Evolutionary conservation across 2,113 vertebrate genomes (phyloP).

Genomic region (Neotragus pygmaeus): DNA sequence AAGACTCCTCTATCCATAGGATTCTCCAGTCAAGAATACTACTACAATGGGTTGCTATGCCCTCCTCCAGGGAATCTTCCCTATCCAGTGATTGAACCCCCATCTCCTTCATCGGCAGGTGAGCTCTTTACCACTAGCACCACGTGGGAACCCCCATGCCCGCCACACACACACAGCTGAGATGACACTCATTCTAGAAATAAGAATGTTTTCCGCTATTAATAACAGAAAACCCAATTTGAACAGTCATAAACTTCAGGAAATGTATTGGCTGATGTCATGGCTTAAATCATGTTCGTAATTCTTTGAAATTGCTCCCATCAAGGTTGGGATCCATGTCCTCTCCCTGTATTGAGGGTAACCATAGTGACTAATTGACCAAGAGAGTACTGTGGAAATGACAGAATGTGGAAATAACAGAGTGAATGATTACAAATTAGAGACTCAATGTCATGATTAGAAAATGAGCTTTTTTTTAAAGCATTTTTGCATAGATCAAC

Average conservation of each 20-base stretch:
- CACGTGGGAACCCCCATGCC: accelerated
- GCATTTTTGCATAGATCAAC: conserved; percentile 16
- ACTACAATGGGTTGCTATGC: neutral
- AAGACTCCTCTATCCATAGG: neutral
- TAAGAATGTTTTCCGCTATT: neutral
- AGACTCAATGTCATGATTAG: neutral
- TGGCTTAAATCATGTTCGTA: neutral
- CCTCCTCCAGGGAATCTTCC: neutral
- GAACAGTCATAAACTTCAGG: neutral
- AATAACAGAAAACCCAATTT: neutral
- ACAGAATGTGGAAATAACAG: neutral
- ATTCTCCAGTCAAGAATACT: neutral
- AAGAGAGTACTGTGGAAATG: neutral
- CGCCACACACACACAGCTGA: neutral
- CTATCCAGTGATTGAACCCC: neutral
- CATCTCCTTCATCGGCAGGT: neutral
- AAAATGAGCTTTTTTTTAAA: neutral
- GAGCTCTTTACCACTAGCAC: neutral
- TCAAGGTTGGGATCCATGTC: neutral
- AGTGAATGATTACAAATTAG: neutral
- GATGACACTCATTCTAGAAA: neutral
- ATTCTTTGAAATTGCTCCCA: neutral
- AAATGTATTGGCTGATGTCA: neutral
- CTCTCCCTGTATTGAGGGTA: neutral
- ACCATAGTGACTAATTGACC: neutral